Base-by-base conservation (phyloP, 2,797 vertebrate species). In the Anableps anableps region DNA sequence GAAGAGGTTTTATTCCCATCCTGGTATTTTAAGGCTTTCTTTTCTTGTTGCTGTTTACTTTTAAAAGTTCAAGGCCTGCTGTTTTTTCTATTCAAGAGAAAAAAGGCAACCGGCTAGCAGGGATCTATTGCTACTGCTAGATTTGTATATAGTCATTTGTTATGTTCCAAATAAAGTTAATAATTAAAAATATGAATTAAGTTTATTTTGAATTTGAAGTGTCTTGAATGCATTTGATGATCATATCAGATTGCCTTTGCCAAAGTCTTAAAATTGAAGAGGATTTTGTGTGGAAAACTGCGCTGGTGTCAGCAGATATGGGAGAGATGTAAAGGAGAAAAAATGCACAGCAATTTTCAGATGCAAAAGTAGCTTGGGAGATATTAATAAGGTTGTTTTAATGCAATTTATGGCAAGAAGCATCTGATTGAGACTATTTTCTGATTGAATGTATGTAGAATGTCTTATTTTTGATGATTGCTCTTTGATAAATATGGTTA, bases 81-180 rank as follows among this genome's bases (percentile, higher is more conserved):
- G 82, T 91, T 91, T 95, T 95, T 90, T 94, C 93, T 94, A 91
- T 92, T 92, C 91, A 89, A 90, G 89, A 86, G 86, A 82, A 91
- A 90, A 90, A 94, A 92, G 93, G 94, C 92, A 93, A 85, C 81
- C 91, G 86, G 91, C 93, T 90, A 88, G 85, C 92, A 84, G 90
- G 91, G 81, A 87, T 47, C 95, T 85, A 79, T 98, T 98, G 98
- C 95, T 97, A 97, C 96, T 88, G 92, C 94, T 96, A 94, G 95
- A 96, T 96, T 95, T 98, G 97, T 96, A 95, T 94, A 96, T 96
- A 95, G 95, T 96, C 95, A 97, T 93, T 96, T 97, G 96, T 93
- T 96, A 96, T 96, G 96, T 97, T 96, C 93, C 96, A 97, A 99
- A 99, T 99, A 99, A 97, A 96, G 96, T 94, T 96, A 93, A 96